phyloP scores from a whole-genome alignment of 1,140 invertebrate genomes.

The Saxidomus purpurata region DNA sequence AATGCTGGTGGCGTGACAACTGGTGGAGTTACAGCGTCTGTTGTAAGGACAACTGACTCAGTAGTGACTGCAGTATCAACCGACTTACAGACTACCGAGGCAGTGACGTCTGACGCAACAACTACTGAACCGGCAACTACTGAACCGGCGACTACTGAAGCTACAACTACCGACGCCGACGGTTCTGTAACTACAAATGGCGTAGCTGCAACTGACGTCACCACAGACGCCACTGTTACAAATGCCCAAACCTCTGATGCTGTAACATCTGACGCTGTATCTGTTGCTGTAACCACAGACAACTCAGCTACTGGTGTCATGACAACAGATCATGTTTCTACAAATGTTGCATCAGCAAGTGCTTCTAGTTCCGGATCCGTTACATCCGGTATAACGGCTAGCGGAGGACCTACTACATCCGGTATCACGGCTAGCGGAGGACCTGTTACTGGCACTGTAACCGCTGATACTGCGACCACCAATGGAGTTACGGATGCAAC shows the following conservation, averaged over 20 bases:
- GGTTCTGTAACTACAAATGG: not conserved
- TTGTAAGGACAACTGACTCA: too few species aligned
- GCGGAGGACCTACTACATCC: too few species aligned
- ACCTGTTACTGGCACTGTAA: not conserved
- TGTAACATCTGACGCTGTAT: not conserved
- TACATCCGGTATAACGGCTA: too few species aligned
- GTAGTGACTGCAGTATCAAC: too few species aligned
- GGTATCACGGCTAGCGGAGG: too few species aligned
- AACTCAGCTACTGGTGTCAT: not conserved
- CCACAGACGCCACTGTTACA: not conserved
- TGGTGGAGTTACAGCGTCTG: too few species aligned
- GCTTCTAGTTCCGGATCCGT: too few species aligned
- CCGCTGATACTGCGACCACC: not conserved
- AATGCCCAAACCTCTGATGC: not conserved
- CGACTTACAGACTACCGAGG: too few species aligned
- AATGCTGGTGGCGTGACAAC: too few species aligned
- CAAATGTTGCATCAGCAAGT: too few species aligned
- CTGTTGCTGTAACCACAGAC: not conserved
- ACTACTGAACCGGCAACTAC: too few species aligned
- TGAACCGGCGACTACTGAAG: not conserved
- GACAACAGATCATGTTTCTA: not conserved
- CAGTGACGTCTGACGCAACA: too few species aligned
- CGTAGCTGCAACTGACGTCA: constrained; percentile 16
- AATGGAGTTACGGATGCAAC: not conserved
- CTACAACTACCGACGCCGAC: not conserved